phyloP scores from a whole-genome alignment of 1,140 invertebrate genomes.

The Cyclina sinensis region DNA sequence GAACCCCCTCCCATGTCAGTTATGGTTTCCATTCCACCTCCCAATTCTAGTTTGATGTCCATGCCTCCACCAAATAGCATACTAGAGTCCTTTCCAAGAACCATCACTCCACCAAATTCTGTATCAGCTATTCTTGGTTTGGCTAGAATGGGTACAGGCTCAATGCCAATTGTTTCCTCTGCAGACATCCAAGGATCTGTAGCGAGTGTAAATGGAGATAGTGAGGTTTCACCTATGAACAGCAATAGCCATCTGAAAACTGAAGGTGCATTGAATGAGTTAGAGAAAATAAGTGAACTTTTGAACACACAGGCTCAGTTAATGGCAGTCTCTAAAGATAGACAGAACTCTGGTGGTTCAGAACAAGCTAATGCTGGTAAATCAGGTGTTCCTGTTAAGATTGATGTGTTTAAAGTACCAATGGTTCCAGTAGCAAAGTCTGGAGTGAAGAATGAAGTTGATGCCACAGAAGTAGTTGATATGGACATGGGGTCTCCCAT shows the following conservation, averaged over 20 bases:
- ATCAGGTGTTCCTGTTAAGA: neutral
- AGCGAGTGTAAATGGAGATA: neutral
- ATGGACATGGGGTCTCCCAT: slow-evolving; percentile 89
- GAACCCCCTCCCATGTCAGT: slow-evolving; percentile 29
- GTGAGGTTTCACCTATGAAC: neutral
- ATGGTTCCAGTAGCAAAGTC: slow-evolving; percentile 64
- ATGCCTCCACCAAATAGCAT: slow-evolving; percentile 29
- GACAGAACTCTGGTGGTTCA: neutral
- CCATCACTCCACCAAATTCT: slow-evolving; percentile 41
- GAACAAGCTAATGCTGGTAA: slow-evolving; percentile 15
- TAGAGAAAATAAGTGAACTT: slow-evolving; percentile 57
- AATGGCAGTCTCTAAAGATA: slow-evolving; percentile 11
- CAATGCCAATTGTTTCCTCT: neutral
- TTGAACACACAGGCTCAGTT: slow-evolving; percentile 54
- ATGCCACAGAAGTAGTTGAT: slow-evolving; percentile 88
- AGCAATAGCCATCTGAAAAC: neutral
- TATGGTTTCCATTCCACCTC: slow-evolving; percentile 51
- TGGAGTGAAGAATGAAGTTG: slow-evolving; percentile 63
- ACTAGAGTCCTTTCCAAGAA: neutral
- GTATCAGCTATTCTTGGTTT: slow-evolving; percentile 55
- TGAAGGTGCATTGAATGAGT: neutral
- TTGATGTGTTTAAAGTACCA: slow-evolving; percentile 79
- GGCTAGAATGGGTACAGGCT: slow-evolving; percentile 21
- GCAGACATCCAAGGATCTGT: neutral
- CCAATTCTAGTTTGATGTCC: slow-evolving; percentile 33